Conservation (phyloP, 1,140 invertebrate genomes). For the Dryas iulia region DNA sequence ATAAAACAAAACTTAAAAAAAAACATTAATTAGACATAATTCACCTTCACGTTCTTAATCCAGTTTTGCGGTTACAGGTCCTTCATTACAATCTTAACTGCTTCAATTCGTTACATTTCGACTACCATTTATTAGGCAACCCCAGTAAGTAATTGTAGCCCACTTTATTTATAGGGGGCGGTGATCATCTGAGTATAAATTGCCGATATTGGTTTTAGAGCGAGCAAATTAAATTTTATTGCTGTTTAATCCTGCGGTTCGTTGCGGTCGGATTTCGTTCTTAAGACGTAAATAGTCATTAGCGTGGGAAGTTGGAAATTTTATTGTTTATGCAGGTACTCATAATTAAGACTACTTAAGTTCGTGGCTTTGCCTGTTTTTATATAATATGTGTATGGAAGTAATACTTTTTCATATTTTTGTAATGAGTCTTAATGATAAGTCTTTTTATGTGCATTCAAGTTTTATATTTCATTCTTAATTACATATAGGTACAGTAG, state of each 20-base stretch:
- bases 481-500: too few relatives aligned
- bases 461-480: too few relatives aligned
- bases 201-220: slow-evolving; percentile 24
- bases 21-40: not conserved
- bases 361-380: not conserved
- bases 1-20: not conserved
- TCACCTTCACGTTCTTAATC: not conserved
- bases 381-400: not conserved
- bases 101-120: slow-evolving; percentile 40
- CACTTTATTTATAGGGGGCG: slow-evolving; percentile 31
- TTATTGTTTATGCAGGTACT: not conserved
- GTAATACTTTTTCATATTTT: not conserved
- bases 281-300: slow-evolving; percentile 18
- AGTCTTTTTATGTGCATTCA: too few relatives aligned
- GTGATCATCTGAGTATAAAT: slow-evolving; percentile 31
- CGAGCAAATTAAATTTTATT: slow-evolving; percentile 31
- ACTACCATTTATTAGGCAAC: slow-evolving; percentile 31
- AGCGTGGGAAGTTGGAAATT: not conserved
- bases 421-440: not conserved
- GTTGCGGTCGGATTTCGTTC: slow-evolving; percentile 20
- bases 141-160: slow-evolving; percentile 35
- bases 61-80: slow-evolving; percentile 10
- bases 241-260: slow-evolving; percentile 24
- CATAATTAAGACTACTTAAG: not conserved
- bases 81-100: slow-evolving; percentile 36